phyloP scores from a whole-genome alignment of 2,888 invertebrate species.

The Philereme transversata region DNA sequence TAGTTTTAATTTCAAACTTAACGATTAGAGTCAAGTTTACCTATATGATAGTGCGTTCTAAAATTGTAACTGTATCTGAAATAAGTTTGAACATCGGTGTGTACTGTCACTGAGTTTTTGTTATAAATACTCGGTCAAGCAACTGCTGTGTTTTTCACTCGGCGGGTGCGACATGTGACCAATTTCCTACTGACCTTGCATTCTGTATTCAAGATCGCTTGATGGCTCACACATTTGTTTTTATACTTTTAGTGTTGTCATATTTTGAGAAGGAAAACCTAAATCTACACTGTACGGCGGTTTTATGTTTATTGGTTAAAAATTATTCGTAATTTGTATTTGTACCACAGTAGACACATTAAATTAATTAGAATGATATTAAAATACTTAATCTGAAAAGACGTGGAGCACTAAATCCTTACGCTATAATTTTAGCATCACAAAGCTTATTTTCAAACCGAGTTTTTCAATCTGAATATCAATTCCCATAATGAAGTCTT shows the following conservation, averaged over 20 bases:
- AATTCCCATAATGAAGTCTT: too few relatives aligned
- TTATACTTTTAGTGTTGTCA: slow-evolving; percentile 31
- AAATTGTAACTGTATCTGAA: slow-evolving; percentile 36
- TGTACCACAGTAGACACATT: too few relatives aligned
- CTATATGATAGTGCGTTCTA: slow-evolving; percentile 25
- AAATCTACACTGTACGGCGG: too few relatives aligned
- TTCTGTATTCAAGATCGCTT: slow-evolving; percentile 60
- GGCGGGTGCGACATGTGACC: slow-evolving; percentile 54
- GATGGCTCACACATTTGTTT: slow-evolving; percentile 50
- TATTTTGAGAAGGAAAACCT: slow-evolving; percentile 15
- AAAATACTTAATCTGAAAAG: too few relatives aligned
- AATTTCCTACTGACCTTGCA: slow-evolving; percentile 72
- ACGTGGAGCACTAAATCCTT: too few relatives aligned
- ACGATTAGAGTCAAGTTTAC: slow-evolving; percentile 36
- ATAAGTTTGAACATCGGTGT: slow-evolving; percentile 44
- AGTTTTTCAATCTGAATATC: too few relatives aligned
- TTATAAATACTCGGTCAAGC: slow-evolving; percentile 70
- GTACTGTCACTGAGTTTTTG: slow-evolving; percentile 60
- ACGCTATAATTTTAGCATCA: too few relatives aligned
- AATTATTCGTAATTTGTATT: too few relatives aligned
- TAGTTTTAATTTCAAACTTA: slow-evolving; percentile 33
- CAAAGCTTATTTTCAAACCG: too few relatives aligned
- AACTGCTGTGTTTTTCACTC: slow-evolving; percentile 64
- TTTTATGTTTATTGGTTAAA: too few relatives aligned
- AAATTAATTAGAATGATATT: too few relatives aligned